Conservation (phyloP, 2,888 invertebrate species). For the Philopedon plagiatum region DNA sequence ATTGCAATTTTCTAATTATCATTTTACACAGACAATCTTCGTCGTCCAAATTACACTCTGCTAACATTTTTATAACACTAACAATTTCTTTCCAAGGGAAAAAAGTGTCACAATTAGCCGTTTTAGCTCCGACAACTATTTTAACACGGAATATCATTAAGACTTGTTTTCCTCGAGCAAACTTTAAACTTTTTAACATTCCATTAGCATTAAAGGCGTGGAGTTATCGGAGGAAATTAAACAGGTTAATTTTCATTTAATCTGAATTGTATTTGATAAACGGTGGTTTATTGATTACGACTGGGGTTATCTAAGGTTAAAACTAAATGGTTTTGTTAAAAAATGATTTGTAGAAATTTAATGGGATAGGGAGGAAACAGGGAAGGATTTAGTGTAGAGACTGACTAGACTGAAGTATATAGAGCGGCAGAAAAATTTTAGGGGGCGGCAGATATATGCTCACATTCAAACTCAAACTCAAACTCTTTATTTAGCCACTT, state of each 20-base stretch:
- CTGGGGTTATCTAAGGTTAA: slow-evolving; percentile 12
- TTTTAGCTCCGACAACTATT: neutral
- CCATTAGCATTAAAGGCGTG: slow-evolving; percentile 32
- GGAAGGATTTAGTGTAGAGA: no score
- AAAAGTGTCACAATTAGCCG: slow-evolving; percentile 5
- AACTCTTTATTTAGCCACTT: no score
- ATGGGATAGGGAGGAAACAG: neutral
- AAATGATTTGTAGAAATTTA: no score
- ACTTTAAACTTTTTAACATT: slow-evolving; percentile 21
- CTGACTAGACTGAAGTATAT: no score
- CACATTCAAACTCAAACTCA: no score
- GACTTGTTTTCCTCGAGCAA: neutral
- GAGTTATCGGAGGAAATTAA: slow-evolving; percentile 16
- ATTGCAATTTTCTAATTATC: no score
- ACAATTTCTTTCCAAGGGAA: neutral
- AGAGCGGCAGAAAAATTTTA: no score
- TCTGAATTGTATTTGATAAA: slow-evolving; percentile 25
- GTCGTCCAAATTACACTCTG: slow-evolving; percentile 1
- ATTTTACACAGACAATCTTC: no score
- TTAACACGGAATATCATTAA: slow-evolving; percentile 7
- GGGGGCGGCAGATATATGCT: no score
- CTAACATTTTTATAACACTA: neutral
- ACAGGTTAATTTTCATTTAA: slow-evolving; percentile 34
- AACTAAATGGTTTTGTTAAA: neutral
- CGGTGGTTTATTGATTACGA: neutral